These are phyloP conservation scores for Platycheirus rosarum DNA, from an alignment of 2,888 invertebrate species.

Conservation along the genomic window DNA sequence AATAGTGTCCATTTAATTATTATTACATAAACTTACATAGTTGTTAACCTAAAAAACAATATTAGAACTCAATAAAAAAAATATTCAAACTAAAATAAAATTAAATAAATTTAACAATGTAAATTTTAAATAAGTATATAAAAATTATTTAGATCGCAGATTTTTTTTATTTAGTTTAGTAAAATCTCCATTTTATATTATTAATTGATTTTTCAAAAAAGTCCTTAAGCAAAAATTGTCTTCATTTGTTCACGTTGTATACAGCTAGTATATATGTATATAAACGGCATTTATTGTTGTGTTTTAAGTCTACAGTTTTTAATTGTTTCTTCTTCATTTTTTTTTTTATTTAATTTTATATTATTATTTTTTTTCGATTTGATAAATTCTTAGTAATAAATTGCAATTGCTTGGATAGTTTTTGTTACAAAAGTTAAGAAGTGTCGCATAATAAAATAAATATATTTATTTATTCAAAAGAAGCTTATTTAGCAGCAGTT, in stretches of 20 bases:
- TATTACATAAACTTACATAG: conserved; percentile 38
- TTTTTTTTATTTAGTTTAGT: conserved; percentile 24
- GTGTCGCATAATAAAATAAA: conserved; percentile 52
- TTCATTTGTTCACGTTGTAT: conserved; percentile 47
- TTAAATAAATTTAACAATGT: conserved; percentile 33
- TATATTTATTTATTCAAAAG: conserved; percentile 39
- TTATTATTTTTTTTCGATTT: conserved; percentile 11
- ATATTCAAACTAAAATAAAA: conserved; percentile 46
- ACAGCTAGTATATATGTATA: conserved; percentile 20
- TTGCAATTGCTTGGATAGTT: conserved; percentile 54
- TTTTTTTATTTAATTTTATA: conserved; percentile 9
- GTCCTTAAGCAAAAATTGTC: conserved; percentile 60
- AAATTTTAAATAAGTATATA: conserved; percentile 38
- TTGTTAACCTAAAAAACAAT: conserved; percentile 43
- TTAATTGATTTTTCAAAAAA: conserved; percentile 32
- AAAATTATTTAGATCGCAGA: conserved; percentile 45
- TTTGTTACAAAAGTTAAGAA: conserved; percentile 59
- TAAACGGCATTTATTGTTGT: conserved; percentile 48
- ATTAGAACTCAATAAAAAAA: conserved; percentile 50
- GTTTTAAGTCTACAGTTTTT: conserved; percentile 26
- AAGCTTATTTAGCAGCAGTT: conserved; percentile 59
- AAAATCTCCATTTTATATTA: conserved; percentile 14
- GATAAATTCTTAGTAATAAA: background rate
- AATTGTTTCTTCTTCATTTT: conserved; percentile 9
- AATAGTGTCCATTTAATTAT: conserved; percentile 50